Evolutionary conservation across 2,113 vertebrate genomes (phyloP).

Genomic region (Halichoeres trimaculatus): DNA sequence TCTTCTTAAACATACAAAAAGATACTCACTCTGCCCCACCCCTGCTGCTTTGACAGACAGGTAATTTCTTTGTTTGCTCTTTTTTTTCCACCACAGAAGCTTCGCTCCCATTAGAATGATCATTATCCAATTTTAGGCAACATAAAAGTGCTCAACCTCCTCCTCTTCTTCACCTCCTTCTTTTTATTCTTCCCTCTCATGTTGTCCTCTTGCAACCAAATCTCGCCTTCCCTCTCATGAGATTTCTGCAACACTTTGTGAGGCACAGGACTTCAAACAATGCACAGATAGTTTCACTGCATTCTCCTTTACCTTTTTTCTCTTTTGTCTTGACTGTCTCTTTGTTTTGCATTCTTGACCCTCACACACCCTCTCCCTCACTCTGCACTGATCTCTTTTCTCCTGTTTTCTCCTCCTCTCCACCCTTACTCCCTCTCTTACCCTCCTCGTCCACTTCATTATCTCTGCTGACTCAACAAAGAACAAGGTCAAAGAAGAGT

Average conservation of each 20-base stretch:
- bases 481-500: constrained; percentile 77
- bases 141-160: constrained; percentile 47
- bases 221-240: constrained; percentile 50
- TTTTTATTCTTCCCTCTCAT: constrained; percentile 29
- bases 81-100: constrained; percentile 64
- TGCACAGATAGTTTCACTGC: constrained; percentile 54
- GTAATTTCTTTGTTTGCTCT: constrained; percentile 9
- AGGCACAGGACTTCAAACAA: constrained; percentile 60
- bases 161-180: constrained; percentile 26
- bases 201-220: constrained; percentile 70
- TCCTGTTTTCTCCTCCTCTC: constrained; percentile 51
- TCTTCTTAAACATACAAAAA: not conserved
- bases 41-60: constrained; percentile 35
- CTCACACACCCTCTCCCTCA: constrained; percentile 40
- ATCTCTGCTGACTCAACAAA: constrained; percentile 81
- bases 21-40: constrained; percentile 33
- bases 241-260: constrained; percentile 55
- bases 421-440: constrained; percentile 46
- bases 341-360: constrained; percentile 61
- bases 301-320: constrained; percentile 41
- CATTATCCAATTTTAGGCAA: constrained; percentile 76
- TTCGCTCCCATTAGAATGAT: constrained; percentile 66
- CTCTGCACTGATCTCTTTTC: constrained; percentile 36
- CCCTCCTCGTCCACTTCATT: constrained; percentile 67
- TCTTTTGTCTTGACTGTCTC: constrained; percentile 35